Base-by-base conservation (phyloP, 2,888 invertebrate species). In the Neria commutata region DNA sequence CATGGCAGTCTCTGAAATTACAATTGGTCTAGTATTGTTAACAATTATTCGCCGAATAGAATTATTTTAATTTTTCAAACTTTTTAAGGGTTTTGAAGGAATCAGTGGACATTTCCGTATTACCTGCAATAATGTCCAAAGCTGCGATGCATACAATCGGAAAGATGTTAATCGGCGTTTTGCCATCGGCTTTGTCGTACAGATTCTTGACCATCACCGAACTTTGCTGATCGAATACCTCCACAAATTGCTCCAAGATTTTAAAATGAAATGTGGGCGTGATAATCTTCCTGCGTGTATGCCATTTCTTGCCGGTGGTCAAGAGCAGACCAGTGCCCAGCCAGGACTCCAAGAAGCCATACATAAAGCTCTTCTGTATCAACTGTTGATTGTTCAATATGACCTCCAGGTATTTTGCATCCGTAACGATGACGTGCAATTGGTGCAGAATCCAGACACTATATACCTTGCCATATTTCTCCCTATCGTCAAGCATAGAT, bases 261-360 rank as follows among this genome's bases (percentile, higher is more conserved):
- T 89, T 88, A 74, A 91, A 92, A 78, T 92, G 92, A 76, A 92
- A 92, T 0, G 91, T 86, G 0, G 91, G 91, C 1, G 73, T 76
- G 56, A 92, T 80, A 60, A 91, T 85, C 78, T 89, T 90, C 17
- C 92, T 83, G 33, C 89, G 85, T 1, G 81, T 80, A 69, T 84
- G 85, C 92, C 92, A 92, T 81, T 86, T 87, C 4, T 76, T 68
- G 10, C 80, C 81, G 0, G 70, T 72, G 58, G 81, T 81, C 17
- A 81, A 50, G 0, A 81, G 63, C 2, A 81, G 56, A 0, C 81
- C 81, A 1, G 63, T 69, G 34, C 81, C 81, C 49, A 81, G 66
- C 81, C 81, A 81, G 19, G 60, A 54, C 5, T 65, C 47, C 4
- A 81, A 56, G 21, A 79, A 57, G 47, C 71, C 68, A 52, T 81